Evolutionary conservation across 1,140 invertebrate genomes (phyloP), one percentile per base, ranked within the genome.

Genomic region (Brachionus rotundiformis): DNA sequence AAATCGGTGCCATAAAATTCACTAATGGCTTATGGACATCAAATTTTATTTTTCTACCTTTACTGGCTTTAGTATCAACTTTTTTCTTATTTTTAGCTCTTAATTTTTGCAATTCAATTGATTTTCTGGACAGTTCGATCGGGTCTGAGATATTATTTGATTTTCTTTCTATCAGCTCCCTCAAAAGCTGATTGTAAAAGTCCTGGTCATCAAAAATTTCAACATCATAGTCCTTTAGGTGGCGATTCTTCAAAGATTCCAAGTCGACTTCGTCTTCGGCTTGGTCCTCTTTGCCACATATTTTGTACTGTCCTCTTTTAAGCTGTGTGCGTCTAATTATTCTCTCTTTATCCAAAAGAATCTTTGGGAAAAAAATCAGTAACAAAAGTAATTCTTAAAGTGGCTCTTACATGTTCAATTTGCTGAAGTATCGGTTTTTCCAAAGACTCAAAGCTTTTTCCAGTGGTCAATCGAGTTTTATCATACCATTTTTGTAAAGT

Each of bases 171-270:
- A 98, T 96, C 13, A 98, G 88, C 86, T 98, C 95, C 82, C 94
- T 89, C 27, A 98, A 87, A 23, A 97, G 86, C 85, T 95, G 93
- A 87, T 97, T 94, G 89, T 98, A 98, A 86, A 98, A 98, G 87
- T 98, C 96, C 86, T 93, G 93, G 87, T 98, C 96, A 87, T 98
- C 95, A 89, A 94, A 98, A 85, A 97, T 93, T 89, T 98, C 94
- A 0, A 88, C 82, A 87, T 94, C 92, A 83, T 92, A 91, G 83
- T 92, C 91, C 84, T 92, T 90, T 39, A 87, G 71, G 16, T 84
- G 82, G 7, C 83, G 81, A 84, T 36, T 23, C 33, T 82, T 86
- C 19, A 87, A 84, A 82, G 82, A 44, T 13, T 82, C 25, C 6
- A 59, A 25, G 13, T 83, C 59, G 29, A 85, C 83, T 23, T 81